Evolutionary conservation across 2,888 invertebrate genomes (phyloP).

Genomic region (Lepidochrysops patricia): DNA sequence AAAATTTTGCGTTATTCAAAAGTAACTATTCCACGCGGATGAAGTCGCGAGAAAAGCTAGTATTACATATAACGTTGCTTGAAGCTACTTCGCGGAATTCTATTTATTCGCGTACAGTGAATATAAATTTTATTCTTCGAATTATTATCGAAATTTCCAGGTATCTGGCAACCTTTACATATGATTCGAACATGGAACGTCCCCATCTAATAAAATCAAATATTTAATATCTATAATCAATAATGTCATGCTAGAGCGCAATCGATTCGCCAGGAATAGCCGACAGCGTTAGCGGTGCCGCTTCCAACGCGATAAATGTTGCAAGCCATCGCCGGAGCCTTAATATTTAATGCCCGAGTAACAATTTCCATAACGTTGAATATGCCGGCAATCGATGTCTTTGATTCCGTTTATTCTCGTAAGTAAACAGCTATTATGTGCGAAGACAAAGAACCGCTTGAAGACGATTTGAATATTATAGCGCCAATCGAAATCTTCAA

Average conservation of each 20-base stretch:
- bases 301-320: constrained; percentile 44
- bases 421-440: constrained; percentile 12
- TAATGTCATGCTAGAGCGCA: constrained; percentile 22
- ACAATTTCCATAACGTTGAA: constrained; percentile 51
- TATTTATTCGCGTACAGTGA: too few relatives aligned
- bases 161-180: not conserved
- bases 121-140: too few relatives aligned
- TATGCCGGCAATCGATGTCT: constrained; percentile 27
- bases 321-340: constrained; percentile 39
- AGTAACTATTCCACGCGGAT: too few relatives aligned
- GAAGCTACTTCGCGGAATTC: too few relatives aligned
- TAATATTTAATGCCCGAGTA: constrained; percentile 62
- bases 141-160: too few relatives aligned
- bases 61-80: too few relatives aligned
- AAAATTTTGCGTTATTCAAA: too few relatives aligned
- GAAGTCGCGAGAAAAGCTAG: too few relatives aligned
- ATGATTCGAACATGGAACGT: not conserved
- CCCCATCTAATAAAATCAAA: not conserved
- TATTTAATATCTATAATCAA: too few relatives aligned
- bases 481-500: not conserved
- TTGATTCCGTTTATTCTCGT: constrained; percentile 13
- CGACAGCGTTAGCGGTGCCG: constrained; percentile 38
- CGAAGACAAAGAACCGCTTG: not conserved
- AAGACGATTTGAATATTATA: not conserved
- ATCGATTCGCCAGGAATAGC: constrained; percentile 63